Evolutionary conservation across 2,888 invertebrate species (phyloP).

Genomic region (Phragmatobia fuliginosa): DNA sequence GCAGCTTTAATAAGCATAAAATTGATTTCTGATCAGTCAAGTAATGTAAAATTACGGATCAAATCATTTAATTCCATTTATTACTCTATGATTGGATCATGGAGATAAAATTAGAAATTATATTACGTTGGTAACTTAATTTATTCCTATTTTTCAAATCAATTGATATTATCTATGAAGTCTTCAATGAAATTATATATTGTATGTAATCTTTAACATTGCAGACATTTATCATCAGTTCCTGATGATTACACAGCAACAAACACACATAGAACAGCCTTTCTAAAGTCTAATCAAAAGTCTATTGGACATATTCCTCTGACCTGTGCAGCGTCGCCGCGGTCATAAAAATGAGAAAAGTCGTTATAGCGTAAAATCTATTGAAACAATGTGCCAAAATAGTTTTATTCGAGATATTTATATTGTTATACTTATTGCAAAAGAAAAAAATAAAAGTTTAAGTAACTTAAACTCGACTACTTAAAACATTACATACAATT

Average conservation of each 20-base stretch:
- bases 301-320: no score
- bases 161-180: conserved; percentile 11
- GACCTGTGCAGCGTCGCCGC: no score
- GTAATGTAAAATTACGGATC: not conserved
- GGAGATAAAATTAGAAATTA: conserved; percentile 8
- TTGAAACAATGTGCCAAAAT: no score
- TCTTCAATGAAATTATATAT: conserved; percentile 21
- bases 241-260: not conserved
- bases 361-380: no score
- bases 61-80: conserved; percentile 13
- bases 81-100: conserved; percentile 16
- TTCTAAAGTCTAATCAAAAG: no score
- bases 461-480: no score
- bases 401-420: no score
- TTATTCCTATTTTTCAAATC: conserved; percentile 19
- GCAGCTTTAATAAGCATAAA: conserved; percentile 20
- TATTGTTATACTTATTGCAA: no score
- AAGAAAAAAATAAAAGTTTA: no score
- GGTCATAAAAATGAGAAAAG: no score
- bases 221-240: not conserved
- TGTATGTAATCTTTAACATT: not conserved
- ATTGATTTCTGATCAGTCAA: conserved; percentile 11
- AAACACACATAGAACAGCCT: not conserved
- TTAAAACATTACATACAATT: no score
- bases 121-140: conserved; percentile 9